These are phyloP conservation scores for Papilio dardanus DNA, from an alignment of 1,140 invertebrate species.

Conservation along the genomic window DNA sequence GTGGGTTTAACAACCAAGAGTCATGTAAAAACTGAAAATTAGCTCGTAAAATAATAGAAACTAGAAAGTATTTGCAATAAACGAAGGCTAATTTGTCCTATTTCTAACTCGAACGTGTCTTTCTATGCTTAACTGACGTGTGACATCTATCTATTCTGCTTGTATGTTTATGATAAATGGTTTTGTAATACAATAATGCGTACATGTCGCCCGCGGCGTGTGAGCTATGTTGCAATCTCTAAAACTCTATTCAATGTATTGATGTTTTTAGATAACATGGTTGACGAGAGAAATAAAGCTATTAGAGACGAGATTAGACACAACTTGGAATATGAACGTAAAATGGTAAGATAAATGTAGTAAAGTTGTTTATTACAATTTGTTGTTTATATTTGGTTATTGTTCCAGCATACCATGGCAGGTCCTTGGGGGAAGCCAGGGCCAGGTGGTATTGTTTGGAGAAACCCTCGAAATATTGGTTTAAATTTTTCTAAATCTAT, in stretches of 20 bases:
- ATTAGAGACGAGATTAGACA: constrained; percentile 62
- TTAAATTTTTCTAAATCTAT: constrained; percentile 86
- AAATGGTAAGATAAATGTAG: constrained; percentile 65
- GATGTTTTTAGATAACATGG: constrained; percentile 72
- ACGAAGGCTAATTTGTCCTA: not conserved
- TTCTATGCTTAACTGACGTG: not conserved
- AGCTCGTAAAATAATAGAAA: not conserved
- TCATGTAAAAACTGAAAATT: not conserved
- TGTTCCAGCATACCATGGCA: constrained; percentile 69
- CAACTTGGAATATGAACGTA: constrained; percentile 72
- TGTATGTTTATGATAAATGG: not conserved
- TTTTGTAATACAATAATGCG: constrained; percentile 6
- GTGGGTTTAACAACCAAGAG: not conserved
- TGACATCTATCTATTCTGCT: not conserved
- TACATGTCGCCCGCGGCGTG: not conserved
- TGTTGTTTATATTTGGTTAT: constrained; percentile 17
- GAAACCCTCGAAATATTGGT: constrained; percentile 85
- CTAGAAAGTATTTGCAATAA: not conserved
- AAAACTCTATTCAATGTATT: constrained; percentile 20
- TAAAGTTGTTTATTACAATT: not conserved
- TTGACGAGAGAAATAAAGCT: constrained; percentile 66
- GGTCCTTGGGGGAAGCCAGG: constrained; percentile 85
- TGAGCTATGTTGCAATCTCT: not conserved
- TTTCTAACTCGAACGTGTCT: not conserved
- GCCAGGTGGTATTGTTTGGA: constrained; percentile 85